Conservation (phyloP, 2,888 invertebrate genomes). For the Phaedon cochleariae region DNA sequence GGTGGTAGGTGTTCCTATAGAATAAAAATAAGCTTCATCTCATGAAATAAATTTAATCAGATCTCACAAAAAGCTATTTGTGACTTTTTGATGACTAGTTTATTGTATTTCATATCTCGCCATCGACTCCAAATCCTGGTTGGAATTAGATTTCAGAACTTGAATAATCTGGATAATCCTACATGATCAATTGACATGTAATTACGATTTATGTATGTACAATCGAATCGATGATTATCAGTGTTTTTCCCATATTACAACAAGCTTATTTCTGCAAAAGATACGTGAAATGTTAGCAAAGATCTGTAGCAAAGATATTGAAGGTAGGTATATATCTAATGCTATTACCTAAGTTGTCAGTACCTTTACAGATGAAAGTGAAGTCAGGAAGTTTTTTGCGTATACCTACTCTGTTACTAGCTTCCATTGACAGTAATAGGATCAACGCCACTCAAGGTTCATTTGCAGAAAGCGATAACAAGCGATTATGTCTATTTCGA, state of each 20-base stretch:
- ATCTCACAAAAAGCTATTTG: no score
- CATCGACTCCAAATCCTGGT: neutral
- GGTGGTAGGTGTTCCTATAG: no score
- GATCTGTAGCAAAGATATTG: conserved; percentile 32
- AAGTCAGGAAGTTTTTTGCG: conserved; percentile 40
- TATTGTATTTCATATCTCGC: no score
- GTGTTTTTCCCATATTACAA: conserved; percentile 32
- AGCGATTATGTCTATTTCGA: neutral
- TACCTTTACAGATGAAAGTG: conserved; percentile 37
- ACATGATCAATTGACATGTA: neutral
- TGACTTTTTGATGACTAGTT: no score
- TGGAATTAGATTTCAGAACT: neutral
- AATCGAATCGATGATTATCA: conserved; percentile 25
- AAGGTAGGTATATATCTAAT: conserved; percentile 5
- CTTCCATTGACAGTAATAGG: conserved; percentile 34
- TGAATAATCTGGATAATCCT: neutral
- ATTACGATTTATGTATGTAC: neutral
- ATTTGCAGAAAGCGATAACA: conserved; percentile 18
- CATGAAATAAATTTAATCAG: no score
- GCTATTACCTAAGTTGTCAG: conserved; percentile 30
- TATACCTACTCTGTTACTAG: conserved; percentile 21
- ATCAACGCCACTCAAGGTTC: conserved; percentile 28
- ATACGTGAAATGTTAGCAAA: conserved; percentile 37
- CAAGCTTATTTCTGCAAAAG: conserved; percentile 25
- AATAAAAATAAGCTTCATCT: no score